Evolutionary conservation across 1,140 invertebrate species (phyloP).

Genomic region (Cephus cinctus): DNA sequence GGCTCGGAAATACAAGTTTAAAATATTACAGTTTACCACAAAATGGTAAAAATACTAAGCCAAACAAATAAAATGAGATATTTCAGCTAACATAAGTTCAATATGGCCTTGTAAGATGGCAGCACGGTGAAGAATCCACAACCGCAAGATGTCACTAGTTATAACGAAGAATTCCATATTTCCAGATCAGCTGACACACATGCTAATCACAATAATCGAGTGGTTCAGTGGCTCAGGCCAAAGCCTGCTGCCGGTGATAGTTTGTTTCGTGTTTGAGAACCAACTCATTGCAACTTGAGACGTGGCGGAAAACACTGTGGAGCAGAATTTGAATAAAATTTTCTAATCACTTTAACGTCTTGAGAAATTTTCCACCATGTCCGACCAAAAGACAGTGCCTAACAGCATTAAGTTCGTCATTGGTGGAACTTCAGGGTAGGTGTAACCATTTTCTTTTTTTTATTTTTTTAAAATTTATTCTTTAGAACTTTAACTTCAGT

Average conservation of each 20-base stretch:
- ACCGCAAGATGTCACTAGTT: too few relatives aligned
- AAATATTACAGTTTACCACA: too few relatives aligned
- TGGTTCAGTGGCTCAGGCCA: background rate
- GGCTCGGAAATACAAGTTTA: too few relatives aligned
- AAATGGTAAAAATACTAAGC: too few relatives aligned
- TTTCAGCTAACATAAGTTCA: too few relatives aligned
- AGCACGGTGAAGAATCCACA: too few relatives aligned
- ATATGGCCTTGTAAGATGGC: too few relatives aligned
- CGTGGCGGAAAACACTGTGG: too few relatives aligned
- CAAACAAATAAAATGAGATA: too few relatives aligned
- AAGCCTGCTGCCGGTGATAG: background rate
- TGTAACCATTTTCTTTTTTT: conserved; percentile 39
- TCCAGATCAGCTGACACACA: background rate
- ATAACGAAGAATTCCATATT: background rate
- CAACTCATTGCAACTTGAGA: too few relatives aligned
- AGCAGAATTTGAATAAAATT: conserved; percentile 10
- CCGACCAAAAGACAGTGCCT: conserved; percentile 49
- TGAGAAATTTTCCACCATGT: conserved; percentile 1
- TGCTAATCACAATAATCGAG: background rate
- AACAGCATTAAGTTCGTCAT: conserved; percentile 68
- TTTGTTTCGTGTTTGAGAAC: too few relatives aligned
- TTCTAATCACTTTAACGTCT: background rate
- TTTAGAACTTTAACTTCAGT: conserved; percentile 9
- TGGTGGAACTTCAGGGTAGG: conserved; percentile 70
- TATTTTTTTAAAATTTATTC: conserved; percentile 14